phyloP scores from a whole-genome alignment of 2,113 vertebrate species.

The Calidris pugnax region DNA sequence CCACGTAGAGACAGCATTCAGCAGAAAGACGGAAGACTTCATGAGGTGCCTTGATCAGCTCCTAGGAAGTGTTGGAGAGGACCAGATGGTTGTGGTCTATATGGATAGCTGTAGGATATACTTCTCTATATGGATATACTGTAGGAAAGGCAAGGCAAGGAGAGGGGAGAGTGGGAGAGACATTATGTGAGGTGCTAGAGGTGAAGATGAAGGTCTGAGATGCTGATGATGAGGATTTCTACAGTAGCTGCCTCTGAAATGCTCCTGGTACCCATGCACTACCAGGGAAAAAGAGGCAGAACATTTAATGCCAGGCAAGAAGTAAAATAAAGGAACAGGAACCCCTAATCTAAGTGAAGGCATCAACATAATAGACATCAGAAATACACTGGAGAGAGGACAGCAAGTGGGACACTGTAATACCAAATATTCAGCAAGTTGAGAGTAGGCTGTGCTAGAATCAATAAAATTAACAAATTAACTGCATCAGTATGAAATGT shows the following conservation, averaged over 20 bases:
- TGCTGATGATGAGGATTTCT: neutral
- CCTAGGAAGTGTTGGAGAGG: neutral
- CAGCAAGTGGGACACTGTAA: neutral
- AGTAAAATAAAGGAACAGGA: neutral
- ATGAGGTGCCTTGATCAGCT: neutral
- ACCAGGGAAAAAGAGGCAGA: neutral
- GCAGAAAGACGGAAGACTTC: neutral
- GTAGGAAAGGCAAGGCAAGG: neutral
- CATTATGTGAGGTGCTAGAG: neutral
- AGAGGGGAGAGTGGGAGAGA: neutral
- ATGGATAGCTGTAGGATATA: too few relatives aligned
- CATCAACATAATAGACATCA: neutral
- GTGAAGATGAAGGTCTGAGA: neutral
- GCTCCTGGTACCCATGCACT: accelerated
- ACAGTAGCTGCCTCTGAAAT: neutral
- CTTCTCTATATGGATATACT: too few relatives aligned
- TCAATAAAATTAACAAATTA: neutral
- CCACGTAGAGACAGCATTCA: neutral
- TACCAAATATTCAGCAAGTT: neutral
- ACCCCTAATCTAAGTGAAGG: neutral
- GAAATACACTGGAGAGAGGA: neutral
- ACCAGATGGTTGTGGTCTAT: neutral
- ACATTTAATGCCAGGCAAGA: neutral
- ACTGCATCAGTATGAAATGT: neutral
- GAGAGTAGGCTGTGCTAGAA: neutral